A percentile compares a stretch with the other conserved stretches of the same genome.
phyloP scores from a whole-genome alignment of 2,113 vertebrate species.

The Oncorhynchus tshawytscha region DNA sequence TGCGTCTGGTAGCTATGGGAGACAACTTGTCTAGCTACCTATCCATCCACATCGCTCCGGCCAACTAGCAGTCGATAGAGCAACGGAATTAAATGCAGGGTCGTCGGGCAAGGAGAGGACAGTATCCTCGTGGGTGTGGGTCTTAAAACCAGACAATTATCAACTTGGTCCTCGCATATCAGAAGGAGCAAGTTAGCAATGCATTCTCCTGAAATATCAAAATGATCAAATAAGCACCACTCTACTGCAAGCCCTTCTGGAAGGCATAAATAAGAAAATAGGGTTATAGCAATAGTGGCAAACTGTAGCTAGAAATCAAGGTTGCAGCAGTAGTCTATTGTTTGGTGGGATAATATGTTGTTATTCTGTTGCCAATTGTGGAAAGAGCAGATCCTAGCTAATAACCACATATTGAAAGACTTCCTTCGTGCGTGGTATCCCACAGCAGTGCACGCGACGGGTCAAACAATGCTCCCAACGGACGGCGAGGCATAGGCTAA shows the following conservation, averaged over 20 bases:
- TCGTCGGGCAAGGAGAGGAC: not conserved
- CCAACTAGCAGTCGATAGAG: no score
- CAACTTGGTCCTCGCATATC: constrained; percentile 30
- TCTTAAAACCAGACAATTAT: not conserved
- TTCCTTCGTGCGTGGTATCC: constrained; percentile 1
- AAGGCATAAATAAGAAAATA: constrained; percentile 14
- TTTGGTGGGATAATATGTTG: not conserved
- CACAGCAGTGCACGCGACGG: constrained; percentile 4
- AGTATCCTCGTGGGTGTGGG: not conserved
- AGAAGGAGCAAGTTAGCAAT: constrained; percentile 15
- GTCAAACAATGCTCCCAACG: not conserved
- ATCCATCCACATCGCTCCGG: no score
- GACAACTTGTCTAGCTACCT: not conserved
- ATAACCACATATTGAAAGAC: not conserved
- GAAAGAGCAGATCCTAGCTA: constrained; percentile 38
- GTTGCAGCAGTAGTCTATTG: not conserved
- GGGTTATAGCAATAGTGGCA: not conserved
- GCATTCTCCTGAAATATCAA: not conserved
- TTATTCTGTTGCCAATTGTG: constrained; percentile 49
- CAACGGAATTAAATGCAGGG: no score
- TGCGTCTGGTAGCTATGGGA: not conserved
- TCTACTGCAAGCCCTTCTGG: constrained; percentile 3
- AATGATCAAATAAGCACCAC: constrained; percentile 31
- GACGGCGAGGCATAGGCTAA: constrained; percentile 12
- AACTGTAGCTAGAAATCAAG: not conserved